A percentile compares a stretch with the other conserved stretches of the same genome.
Conservation (phyloP, 2,797 vertebrate genomes). For the Pantherophis alleghaniensis region DNA sequence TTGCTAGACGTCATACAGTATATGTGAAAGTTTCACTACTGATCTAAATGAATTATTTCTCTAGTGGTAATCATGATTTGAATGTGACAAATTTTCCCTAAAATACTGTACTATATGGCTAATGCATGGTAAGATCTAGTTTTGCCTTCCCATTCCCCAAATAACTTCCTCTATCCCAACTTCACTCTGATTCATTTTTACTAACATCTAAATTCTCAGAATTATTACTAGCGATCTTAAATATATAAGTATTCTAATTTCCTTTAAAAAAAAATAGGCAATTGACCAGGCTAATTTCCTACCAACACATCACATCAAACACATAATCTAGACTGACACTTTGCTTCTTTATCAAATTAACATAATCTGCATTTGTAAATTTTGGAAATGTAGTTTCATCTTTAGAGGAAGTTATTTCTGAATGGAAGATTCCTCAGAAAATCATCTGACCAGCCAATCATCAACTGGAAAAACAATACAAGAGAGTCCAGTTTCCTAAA, state of each 20-base stretch:
- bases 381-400: neutral
- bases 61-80: neutral
- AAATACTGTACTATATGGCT: neutral
- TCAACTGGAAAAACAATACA: neutral
- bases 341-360: neutral
- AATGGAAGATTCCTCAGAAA: neutral
- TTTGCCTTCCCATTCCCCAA: neutral
- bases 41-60: neutral
- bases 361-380: neutral
- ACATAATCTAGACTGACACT: neutral
- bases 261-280: neutral
- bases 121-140: neutral
- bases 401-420: neutral
- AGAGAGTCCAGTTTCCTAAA: neutral
- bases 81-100: neutral
- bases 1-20: neutral
- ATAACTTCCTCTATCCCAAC: neutral
- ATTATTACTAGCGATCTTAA: neutral
- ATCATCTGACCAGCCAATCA: neutral
- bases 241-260: neutral
- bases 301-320: neutral
- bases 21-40: neutral
- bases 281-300: neutral
- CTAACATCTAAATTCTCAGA: neutral
- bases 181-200: neutral